Evolutionary conservation across 2,797 vertebrate genomes (phyloP), one percentile per base, ranked within the genome.

Genomic region (Sternotherus odoratus): DNA sequence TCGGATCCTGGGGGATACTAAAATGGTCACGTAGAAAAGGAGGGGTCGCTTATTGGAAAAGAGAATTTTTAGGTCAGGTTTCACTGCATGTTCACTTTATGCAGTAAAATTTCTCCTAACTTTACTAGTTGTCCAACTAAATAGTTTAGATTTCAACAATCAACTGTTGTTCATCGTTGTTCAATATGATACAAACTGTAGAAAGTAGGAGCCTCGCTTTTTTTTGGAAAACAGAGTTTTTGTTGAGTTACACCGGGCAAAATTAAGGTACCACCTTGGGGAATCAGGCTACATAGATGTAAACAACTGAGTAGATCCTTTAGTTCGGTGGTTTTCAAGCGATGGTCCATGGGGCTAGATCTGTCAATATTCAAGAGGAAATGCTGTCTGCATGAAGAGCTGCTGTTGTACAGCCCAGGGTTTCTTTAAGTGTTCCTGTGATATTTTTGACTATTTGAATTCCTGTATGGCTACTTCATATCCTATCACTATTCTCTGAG

Each of bases 141-240:
- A 69, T 87, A 50, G 56, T 87, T 91, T 72, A 78, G 82, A 94
- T 94, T 91, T 91, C 63, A 54, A 92, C 94, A 94, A 94, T 95
- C 90, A 95, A 63, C 84, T 80, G 80, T 92, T 3, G 57, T 77
- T 94, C 94, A 94, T 85, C 83, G 8, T 43, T 43, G 43, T 43
- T 5, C 21, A 84, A 49, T 16, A 51, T 28, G 88, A 66, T 28
- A 54, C 33, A 87, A 78, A 75, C 63, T 50, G 85, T 82, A 91
- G 89, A 92, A 82, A 86, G 88, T 91, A 88, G 78, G 86, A 66
- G 10, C 12, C 53, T 90, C 60, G 51, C n/a, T n/a, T n/a, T n/a
- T n/a, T n/a, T n/a, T n/a, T 82, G 72, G 86, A 83, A 83, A 17
- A 83, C 30, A 49, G 56, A 49, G 48, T 49, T 49, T 49, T 49